Evolutionary conservation across 92 coral and sea anemone species (phyloP), one percentile per base, ranked within the genome.

Genomic region (Virgularia gustaviana): DNA sequence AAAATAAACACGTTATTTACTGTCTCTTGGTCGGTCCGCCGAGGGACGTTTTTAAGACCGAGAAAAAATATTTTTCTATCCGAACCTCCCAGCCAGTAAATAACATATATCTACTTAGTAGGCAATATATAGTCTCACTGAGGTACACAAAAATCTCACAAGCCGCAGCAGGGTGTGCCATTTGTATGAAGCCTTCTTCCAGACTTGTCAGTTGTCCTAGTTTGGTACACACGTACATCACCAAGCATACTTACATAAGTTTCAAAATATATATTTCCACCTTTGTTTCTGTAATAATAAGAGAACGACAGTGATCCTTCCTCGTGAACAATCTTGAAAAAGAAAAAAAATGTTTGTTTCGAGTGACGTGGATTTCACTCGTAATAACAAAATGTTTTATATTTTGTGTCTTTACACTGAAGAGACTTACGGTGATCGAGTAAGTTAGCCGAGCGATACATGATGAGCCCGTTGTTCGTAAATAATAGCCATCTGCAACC

Each of bases 231-330:
- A n/a, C n/a, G n/a, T n/a, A n/a, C n/a, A n/a, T n/a, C n/a, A n/a
- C n/a, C n/a, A n/a, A n/a, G n/a, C n/a, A 13, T 66, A 92, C 98
- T 92, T 78, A 92, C 98, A 85, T 76, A 92, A 49, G 86, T 90
- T 30, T 90, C 80, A 76, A 92, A 92, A 9, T 49, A 43, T 42
- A 84, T 71, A 45, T 87, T 89, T 77, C 80, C 22, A 42, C 11
- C 0, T 71, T 70, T 83, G 49, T 89, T 90, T 0, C 89, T 83
- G 68, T 45, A 89, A 56, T 89, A 88, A 78, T 92, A 92, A 49
- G 78, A 82, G 80, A 92, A 92, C 37, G 84, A 73, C 19, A 92
- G 82, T 65, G 70, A 19, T 85, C 98, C 83, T 84, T 87, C 61
- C 63, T 86, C 71, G 84, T 79, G 12, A 81, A 87, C 92, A 85